Evolutionary conservation across 2,113 vertebrate genomes (phyloP), one percentile per base, ranked within the genome.

Genomic region (Loxodonta africana): DNA sequence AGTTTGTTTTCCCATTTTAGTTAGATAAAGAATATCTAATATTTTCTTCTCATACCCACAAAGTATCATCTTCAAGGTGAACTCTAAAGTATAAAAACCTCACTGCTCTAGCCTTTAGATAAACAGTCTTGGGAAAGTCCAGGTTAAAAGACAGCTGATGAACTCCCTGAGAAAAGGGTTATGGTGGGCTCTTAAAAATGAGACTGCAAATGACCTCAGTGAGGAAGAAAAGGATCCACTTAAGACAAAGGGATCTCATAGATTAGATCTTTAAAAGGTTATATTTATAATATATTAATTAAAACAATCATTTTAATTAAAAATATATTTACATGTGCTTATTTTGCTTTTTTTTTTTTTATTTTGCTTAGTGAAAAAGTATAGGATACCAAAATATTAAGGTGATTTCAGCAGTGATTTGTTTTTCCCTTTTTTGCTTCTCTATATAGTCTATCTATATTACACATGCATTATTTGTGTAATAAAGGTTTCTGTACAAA

Each of bases 1-100:
- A 48, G 71, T 87, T 78, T 77, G 80, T 62, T 69, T 90, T 90
- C 8, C 41, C 17, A 26, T 76, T 95, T 90, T 95, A 89, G 81
- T 96, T 67, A 86, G 33, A 62, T 51, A 80, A 90, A 69, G 37
- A 44, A 57, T 67, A 80, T 11, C 53, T 85, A 92, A 46, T 73
- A 65, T 67, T 92, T 95, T 88, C 12, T 89, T 89, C 73, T 33
- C 90, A 86, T 74, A 67, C 33, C 10, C 53, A 71, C 33, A 69
- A 92, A 90, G 74, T 37, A 90, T 17, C 25, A 60, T 76, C 41
- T 90, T 77, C 9, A 96, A 62, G n/a, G 73, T 81, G 17, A 53
- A 57, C 33, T 26, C 33, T 82, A 90, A 60, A 28, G 21, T 81
- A 87, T 53, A 78, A 77, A 91, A 88, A 89, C 15, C 18, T 93